Base-by-base conservation (phyloP, 2,113 vertebrate genomes). In the Varanus salvator region DNA sequence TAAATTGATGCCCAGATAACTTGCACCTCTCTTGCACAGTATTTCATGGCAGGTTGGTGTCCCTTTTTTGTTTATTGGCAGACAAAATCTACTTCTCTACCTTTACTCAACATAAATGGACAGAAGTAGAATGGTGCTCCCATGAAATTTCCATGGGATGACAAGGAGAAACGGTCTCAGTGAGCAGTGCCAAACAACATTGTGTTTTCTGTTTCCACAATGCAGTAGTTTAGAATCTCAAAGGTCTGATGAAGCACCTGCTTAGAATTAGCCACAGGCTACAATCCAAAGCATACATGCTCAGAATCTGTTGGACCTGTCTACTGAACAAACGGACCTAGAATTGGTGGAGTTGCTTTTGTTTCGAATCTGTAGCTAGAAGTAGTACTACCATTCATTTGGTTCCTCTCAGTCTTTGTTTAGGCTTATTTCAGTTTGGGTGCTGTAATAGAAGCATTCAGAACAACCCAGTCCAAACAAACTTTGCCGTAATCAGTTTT, bases 381-480 rank as follows among this genome's bases (percentile, higher is more conserved):
- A 78, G 44, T 69, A 78, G 19, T 68, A 5, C 8, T 76, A 66
- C 7, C 57, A 19, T 68, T 19, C 27, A 11, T 15, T 76, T 92
- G 76, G 8, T 88, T 85, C 89, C 52, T 90, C 75, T 80, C 34
- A 64, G 84, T 80, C 21, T 71, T 50, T 86, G 2, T 91, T 93
- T 92, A 83, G 91, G 88, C 71, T 88, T 84, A 84, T 38, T 90
- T 60, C 85, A 87, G n/a, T 76, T 66, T 90, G 84, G 87, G 87
- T 92, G 81, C 77, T 87, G 68, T 66, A 78, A 91, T 89, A 94
- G 94, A 92, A 92, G 91, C 90, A 95, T 85, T 92, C 92, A 91
- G 91, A 93, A 94, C 94, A 95, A 84, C 52, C 52, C 92, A 93
- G 86, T 94, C 91, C 91, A 82, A 19, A 4, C 6, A 76, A 92